Base-by-base conservation (phyloP, 2,797 vertebrate genomes). In the Bradypodion ventrale region DNA sequence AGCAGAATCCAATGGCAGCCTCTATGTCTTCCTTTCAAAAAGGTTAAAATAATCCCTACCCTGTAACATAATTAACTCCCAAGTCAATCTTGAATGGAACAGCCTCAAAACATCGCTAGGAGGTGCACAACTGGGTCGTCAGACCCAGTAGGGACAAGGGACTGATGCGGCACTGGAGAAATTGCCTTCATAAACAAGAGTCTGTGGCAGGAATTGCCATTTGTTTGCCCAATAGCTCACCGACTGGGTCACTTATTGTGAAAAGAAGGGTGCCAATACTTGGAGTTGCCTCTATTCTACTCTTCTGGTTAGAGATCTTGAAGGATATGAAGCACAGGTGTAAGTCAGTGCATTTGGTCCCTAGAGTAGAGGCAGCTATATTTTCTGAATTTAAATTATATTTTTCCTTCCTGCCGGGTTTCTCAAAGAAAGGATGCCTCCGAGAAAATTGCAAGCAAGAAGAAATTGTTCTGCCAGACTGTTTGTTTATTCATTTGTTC, bases 61-160 rank as follows among this genome's bases (percentile, higher is more conserved):
- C 82, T 84, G 86, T 83, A 49, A 82, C 73, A n/a, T 59, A 82
- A 78, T 75, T 87, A 69, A 85, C 52, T 89, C 27, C 42, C 40
- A 49, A 0, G 76, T 63, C 69, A 13, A 23, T 35, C 75, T 78
- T 63, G 68, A 56, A 73, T 78, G 19, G 35, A 66, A n/a, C 80
- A 82, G 83, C 65, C 86, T 82, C 52, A 83, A 68, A 83, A 75
- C 75, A 69, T 83, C 42, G 25, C 70, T 82, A 72, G 13, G 23
- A 88, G 46, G 37, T 62, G 40, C 80, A 73, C 35, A 35, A 70
- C 42, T 77, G 25, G 42, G 35, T 86, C 62, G 75, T 85, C n/a
- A n/a, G 81, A 72, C 56, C 87, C 83, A 84, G 83, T 56, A 6
- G 52, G 27, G 44, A 37, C 75, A 82, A 84, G 60, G 85, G 72